Conservation (phyloP, 2,888 invertebrate genomes). For the Melikaiella ostensackeni region DNA sequence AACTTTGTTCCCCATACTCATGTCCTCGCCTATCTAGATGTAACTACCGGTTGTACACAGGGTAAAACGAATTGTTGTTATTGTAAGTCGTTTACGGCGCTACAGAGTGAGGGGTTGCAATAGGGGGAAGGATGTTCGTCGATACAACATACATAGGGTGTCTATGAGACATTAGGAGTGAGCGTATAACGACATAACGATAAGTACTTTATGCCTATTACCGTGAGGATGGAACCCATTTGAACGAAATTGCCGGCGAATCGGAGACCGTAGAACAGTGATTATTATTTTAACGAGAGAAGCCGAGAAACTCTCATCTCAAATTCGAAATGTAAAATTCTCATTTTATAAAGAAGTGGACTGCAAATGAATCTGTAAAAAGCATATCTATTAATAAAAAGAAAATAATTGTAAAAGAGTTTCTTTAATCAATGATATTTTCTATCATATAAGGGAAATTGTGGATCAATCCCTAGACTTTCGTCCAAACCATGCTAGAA, state of each 20-base stretch:
- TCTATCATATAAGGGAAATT: not conserved
- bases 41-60: constrained; percentile 50
- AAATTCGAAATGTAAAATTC: constrained; percentile 4
- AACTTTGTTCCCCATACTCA: constrained; percentile 14
- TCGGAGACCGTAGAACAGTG: constrained; percentile 10
- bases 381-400: constrained; percentile 21
- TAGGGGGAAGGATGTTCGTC: constrained; percentile 1
- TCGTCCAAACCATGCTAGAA: not conserved
- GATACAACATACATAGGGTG: constrained; percentile 23
- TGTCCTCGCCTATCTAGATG: constrained; percentile 26
- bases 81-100: constrained; percentile 39
- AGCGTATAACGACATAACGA: constrained; percentile 36
- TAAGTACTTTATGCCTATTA: constrained; percentile 38
- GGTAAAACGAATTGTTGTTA: constrained; percentile 47
- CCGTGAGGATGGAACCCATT: constrained; percentile 29
- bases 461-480: not conserved
- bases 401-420: not conserved
- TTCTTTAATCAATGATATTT: not conserved
- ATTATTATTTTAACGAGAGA: constrained; percentile 32
- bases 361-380: constrained; percentile 16
- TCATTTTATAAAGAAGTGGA: not conserved
- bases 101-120: not conserved
- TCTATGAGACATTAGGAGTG: constrained; percentile 37
- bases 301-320: not conserved
- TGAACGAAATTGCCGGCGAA: constrained; percentile 18